These are phyloP conservation scores for Lepidothrix coronata DNA, from an alignment of 2,113 vertebrate genomes.

Conservation along the genomic window DNA sequence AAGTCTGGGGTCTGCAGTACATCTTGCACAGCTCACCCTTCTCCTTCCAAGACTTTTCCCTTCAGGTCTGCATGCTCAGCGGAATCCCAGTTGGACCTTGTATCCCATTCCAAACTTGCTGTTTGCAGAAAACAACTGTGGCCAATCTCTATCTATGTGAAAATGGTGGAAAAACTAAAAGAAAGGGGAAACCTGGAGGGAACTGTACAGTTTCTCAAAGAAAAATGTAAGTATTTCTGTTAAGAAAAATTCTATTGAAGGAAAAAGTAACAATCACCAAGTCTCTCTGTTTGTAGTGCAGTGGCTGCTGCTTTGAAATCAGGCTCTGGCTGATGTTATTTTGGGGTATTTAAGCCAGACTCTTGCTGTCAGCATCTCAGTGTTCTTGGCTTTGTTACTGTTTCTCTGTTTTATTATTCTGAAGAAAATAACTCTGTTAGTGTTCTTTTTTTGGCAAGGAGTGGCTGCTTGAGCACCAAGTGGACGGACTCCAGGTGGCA, in stretches of 20 bases:
- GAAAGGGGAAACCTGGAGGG: neutral
- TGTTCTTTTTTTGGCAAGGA: neutral
- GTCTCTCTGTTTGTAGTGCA: neutral
- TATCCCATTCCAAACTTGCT: neutral
- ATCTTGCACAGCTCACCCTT: neutral
- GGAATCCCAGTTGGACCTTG: neutral
- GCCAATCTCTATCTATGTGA: neutral
- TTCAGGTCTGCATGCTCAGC: neutral
- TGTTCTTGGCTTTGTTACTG: constrained; percentile 43
- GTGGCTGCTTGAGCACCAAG: neutral
- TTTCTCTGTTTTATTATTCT: constrained; percentile 27
- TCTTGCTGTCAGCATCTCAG: constrained; percentile 3
- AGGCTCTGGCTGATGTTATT: constrained; percentile 10
- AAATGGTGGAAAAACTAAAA: neutral
- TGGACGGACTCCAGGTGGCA: neutral
- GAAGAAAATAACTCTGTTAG: neutral
- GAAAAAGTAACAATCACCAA: neutral
- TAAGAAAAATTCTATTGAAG: neutral
- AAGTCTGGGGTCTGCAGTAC: neutral
- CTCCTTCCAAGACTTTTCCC: neutral
- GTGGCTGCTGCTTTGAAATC: constrained; percentile 3
- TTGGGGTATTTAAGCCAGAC: neutral
- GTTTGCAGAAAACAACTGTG: neutral
- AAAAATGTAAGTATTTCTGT: neutral
- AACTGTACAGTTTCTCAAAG: neutral